phyloP scores from a whole-genome alignment of 2,888 invertebrate species.

The Leucophenga montana region DNA sequence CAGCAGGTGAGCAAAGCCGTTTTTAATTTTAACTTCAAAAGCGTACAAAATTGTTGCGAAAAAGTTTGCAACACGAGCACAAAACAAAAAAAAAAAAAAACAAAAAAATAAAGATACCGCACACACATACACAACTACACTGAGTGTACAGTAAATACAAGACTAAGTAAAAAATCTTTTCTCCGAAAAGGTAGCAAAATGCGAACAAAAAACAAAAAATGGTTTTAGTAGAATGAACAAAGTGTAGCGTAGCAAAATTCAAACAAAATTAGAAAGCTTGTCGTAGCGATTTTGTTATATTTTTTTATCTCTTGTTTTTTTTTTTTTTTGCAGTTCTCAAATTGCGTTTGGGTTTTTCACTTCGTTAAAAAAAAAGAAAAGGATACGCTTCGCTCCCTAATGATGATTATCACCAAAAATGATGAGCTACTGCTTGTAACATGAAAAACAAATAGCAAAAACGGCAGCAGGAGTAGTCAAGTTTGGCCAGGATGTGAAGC shows the following conservation, averaged over 20 bases:
- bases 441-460: conserved; percentile 2
- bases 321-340: neutral
- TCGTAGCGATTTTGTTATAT: conserved; percentile 37
- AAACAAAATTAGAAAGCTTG: conserved; percentile 54
- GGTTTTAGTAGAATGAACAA: too few relatives aligned
- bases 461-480: too few relatives aligned
- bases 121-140: too few relatives aligned
- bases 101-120: too few relatives aligned
- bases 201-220: too few relatives aligned
- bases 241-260: conserved; percentile 41
- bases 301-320: neutral
- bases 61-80: conserved; percentile 45
- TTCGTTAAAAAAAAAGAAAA: neutral
- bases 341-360: neutral
- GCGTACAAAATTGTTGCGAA: conserved; percentile 29
- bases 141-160: too few relatives aligned
- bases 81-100: conserved; percentile 40
- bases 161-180: too few relatives aligned
- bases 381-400: neutral
- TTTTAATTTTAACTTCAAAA: conserved; percentile 13
- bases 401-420: too few relatives aligned
- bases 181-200: too few relatives aligned
- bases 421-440: conserved; percentile 4
- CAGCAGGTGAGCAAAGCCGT: conserved; percentile 21
- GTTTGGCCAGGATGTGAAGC: too few relatives aligned